Conservation (phyloP, 2,113 vertebrate species). For the Carettochelys insculpta region DNA sequence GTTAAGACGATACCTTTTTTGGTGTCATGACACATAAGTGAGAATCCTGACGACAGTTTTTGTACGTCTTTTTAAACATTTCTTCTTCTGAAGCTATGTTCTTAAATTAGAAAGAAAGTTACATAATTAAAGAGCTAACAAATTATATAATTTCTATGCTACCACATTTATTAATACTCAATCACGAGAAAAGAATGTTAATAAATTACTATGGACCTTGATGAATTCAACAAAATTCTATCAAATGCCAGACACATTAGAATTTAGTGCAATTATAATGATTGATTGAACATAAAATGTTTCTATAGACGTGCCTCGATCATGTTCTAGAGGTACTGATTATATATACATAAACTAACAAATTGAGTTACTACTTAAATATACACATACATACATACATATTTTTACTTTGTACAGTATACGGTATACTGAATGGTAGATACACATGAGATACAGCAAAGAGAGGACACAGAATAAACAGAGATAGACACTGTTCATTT, state of each 20-base stretch:
- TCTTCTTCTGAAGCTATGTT: slow-evolving; percentile 78
- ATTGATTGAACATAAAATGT: neutral
- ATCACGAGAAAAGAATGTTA: neutral
- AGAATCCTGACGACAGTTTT: slow-evolving; percentile 62
- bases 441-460: neutral
- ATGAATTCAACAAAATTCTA: neutral
- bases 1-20: slow-evolving; percentile 73
- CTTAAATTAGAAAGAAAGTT: slow-evolving; percentile 65
- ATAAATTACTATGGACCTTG: neutral
- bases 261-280: neutral
- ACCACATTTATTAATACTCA: neutral
- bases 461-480: neutral
- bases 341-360: neutral
- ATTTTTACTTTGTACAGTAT: neutral
- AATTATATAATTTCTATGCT: neutral
- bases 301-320: neutral
- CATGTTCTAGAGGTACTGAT: neutral
- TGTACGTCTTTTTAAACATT: slow-evolving; percentile 57
- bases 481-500: neutral
- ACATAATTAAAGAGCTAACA: neutral
- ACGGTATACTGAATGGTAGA: neutral
- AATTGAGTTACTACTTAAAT: neutral
- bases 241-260: neutral
- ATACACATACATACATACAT: neutral
- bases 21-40: slow-evolving; percentile 33